Conservation (phyloP, 2,888 invertebrate genomes). For the Scaptomyza parva region DNA sequence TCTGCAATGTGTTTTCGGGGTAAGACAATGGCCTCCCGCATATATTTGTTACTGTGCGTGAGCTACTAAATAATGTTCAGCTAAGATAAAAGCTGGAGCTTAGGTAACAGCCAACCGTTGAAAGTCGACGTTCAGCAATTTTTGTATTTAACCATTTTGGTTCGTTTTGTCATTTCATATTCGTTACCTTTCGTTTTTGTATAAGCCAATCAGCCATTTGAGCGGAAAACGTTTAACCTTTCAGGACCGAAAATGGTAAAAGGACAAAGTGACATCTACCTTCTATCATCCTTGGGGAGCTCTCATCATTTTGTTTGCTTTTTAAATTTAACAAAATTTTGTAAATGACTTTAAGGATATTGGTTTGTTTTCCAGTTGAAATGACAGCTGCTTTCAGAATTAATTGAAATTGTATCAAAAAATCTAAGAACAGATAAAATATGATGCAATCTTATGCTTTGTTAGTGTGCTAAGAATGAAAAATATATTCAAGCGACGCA, state of each 20-base stretch:
- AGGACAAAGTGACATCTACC: slow-evolving; percentile 19
- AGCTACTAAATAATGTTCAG: slow-evolving; percentile 66
- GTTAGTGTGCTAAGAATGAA: background rate
- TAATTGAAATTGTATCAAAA: too few species aligned
- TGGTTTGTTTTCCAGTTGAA: background rate
- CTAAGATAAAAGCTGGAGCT: slow-evolving; percentile 53
- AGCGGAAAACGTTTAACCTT: slow-evolving; percentile 27
- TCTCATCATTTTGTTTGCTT: background rate
- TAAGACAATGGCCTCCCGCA: slow-evolving; percentile 13
- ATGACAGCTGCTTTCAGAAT: background rate
- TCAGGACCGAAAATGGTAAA: slow-evolving; percentile 26
- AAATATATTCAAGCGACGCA: background rate
- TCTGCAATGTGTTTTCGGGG: slow-evolving; percentile 37
- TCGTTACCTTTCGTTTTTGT: slow-evolving; percentile 39
- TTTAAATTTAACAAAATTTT: background rate
- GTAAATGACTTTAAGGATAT: background rate
- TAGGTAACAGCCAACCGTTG: slow-evolving; percentile 6
- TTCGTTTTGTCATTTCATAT: slow-evolving; percentile 42
- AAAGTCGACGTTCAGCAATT: slow-evolving; percentile 35
- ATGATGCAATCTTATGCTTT: too few species aligned
- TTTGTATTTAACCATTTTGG: slow-evolving; percentile 43
- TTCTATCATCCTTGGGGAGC: background rate
- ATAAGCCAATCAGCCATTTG: slow-evolving; percentile 54
- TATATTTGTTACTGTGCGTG: slow-evolving; percentile 52
- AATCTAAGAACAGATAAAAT: too few species aligned